Evolutionary conservation across 2,797 vertebrate species (phyloP).

Genomic region (Alectoris magna): DNA sequence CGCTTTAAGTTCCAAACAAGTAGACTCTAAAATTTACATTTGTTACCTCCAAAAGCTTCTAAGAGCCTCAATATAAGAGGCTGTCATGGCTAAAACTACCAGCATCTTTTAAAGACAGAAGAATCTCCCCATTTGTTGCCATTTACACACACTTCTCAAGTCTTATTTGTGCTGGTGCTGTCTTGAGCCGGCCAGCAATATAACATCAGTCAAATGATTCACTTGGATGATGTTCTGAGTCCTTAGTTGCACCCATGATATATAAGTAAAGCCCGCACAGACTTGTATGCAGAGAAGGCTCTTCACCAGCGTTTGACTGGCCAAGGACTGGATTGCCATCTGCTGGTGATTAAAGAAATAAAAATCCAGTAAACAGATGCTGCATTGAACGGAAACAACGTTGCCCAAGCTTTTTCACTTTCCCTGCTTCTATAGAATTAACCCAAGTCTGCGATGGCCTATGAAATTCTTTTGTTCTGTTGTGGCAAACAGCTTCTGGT

Average conservation of each 20-base stretch:
- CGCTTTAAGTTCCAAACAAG: not conserved
- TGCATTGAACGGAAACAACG: not conserved
- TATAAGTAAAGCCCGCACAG: not conserved
- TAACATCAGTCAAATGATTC: not conserved
- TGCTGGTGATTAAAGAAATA: constrained; percentile 60
- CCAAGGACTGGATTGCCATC: constrained; percentile 66
- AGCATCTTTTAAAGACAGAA: not conserved
- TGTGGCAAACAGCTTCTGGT: not conserved
- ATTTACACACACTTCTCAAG: not conserved
- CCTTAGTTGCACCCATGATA: not conserved
- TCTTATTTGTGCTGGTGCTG: not conserved
- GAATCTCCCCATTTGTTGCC: not conserved
- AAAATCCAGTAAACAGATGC: not conserved
- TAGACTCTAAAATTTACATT: not conserved
- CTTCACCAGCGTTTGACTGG: not conserved
- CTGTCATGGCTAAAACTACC: not conserved
- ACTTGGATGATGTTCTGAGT: not conserved
- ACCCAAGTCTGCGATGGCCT: not conserved
- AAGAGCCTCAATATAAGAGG: not conserved
- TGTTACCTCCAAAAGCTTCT: not conserved
- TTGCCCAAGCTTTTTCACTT: not conserved
- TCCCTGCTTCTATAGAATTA: not conserved
- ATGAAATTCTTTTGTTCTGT: not conserved
- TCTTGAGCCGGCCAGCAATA: not conserved
- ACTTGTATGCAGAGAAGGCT: not conserved